These are phyloP conservation scores for Ploceus nigricollis DNA, from an alignment of 2,113 vertebrate species.

Conservation along the genomic window DNA sequence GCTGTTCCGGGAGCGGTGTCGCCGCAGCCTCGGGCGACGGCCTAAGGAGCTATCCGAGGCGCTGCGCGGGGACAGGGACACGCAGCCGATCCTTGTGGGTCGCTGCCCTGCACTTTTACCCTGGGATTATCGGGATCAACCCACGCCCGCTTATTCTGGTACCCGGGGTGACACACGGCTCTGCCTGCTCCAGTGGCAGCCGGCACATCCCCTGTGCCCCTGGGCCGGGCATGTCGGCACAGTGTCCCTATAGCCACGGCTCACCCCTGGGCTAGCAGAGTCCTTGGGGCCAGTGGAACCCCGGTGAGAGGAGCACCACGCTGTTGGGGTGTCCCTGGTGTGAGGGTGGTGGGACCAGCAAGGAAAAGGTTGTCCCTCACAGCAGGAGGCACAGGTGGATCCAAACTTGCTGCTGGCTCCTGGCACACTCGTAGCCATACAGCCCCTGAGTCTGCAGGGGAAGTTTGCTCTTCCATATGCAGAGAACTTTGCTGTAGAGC, in stretches of 20 bases:
- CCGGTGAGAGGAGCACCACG: fast-evolving
- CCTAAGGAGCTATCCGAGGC: fast-evolving
- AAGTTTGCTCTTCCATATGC: neutral
- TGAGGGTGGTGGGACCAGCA: fast-evolving
- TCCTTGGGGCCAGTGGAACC: fast-evolving
- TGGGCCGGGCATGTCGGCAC: neutral
- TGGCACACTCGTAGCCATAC: fast-evolving
- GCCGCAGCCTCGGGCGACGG: fast-evolving
- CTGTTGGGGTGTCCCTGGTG: neutral
- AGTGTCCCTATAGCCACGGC: fast-evolving
- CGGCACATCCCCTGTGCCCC: fast-evolving
- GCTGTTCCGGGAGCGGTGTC: neutral
- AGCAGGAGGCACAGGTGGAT: neutral
- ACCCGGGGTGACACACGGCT: fast-evolving
- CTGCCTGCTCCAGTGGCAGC: neutral
- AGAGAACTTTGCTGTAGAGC: neutral
- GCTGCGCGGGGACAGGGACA: neutral
- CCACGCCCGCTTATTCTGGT: neutral
- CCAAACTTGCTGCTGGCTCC: neutral
- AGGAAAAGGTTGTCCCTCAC: neutral
- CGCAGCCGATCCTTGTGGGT: fast-evolving
- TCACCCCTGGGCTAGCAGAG: fast-evolving
- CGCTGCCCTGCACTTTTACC: neutral
- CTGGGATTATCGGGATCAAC: neutral
- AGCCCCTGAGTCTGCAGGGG: neutral